A percentile compares a stretch with the other conserved stretches of the same genome.
phyloP scores from a whole-genome alignment of 2,113 vertebrate species.

The Seriola quinqueradiata region DNA sequence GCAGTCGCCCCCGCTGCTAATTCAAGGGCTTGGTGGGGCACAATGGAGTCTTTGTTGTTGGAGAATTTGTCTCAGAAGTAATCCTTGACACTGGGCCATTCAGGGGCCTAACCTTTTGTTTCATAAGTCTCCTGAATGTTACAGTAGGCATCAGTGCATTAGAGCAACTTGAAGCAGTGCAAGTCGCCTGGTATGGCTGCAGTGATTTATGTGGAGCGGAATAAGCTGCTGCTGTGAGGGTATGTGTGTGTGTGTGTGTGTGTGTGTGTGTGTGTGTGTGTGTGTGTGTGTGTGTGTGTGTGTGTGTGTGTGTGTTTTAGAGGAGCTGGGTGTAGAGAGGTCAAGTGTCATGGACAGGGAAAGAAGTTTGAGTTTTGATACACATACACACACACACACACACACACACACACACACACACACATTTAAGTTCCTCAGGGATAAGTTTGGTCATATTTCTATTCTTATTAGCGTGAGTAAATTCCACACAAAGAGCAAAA shows the following conservation, averaged over 20 bases:
- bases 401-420: too few relatives aligned
- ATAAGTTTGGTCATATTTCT: neutral
- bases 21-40: constrained; percentile 66
- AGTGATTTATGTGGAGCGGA: neutral
- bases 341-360: constrained; percentile 11
- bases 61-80: constrained; percentile 76
- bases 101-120: constrained; percentile 70
- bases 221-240: neutral
- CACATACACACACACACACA: too few relatives aligned
- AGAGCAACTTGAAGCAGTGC: constrained; percentile 24
- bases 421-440: neutral
- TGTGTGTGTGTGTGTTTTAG: neutral
- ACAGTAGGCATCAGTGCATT: constrained; percentile 54
- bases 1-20: constrained; percentile 69
- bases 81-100: constrained; percentile 73
- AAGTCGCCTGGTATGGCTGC: neutral
- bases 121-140: constrained; percentile 69
- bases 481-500: neutral
- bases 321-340: neutral
- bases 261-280: neutral
- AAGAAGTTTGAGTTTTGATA: neutral
- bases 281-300: too few relatives aligned
- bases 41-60: constrained; percentile 76
- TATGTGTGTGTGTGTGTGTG: neutral
- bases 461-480: neutral